A percentile compares a stretch with the other conserved stretches of the same genome.
phyloP scores from a whole-genome alignment of 2,113 vertebrate genomes.

The Enhydra lutris region DNA sequence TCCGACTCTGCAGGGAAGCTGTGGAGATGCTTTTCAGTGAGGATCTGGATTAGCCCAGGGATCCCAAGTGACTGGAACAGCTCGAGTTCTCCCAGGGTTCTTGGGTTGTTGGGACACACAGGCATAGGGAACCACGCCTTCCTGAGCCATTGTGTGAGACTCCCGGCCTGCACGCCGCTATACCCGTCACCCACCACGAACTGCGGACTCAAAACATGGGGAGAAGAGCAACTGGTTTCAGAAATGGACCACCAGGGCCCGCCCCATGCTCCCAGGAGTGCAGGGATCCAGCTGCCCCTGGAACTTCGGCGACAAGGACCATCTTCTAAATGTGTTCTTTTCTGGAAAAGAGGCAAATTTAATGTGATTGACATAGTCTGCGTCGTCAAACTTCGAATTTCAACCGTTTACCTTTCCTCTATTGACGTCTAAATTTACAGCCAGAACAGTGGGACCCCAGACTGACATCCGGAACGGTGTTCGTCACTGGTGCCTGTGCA shows the following conservation, averaged over 20 bases:
- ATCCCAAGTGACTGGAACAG: neutral
- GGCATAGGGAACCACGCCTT: neutral
- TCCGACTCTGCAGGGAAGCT: accelerated
- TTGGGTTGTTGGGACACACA: accelerated
- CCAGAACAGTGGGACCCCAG: neutral
- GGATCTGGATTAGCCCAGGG: accelerated
- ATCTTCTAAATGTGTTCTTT: neutral
- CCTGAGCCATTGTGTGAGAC: accelerated
- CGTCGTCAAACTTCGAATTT: neutral
- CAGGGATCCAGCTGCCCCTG: neutral
- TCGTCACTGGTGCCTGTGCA: neutral
- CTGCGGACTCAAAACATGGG: neutral
- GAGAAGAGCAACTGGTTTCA: neutral
- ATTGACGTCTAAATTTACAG: neutral
- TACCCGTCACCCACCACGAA: neutral
- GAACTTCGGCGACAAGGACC: accelerated
- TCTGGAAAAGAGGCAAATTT: neutral
- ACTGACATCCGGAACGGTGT: neutral
- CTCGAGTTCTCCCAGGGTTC: neutral
- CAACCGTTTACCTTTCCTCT: neutral
- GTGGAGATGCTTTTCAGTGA: accelerated
- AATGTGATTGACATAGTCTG: too few species aligned
- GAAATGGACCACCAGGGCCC: neutral
- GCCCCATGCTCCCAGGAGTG: accelerated
- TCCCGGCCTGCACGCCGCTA: neutral